Evolutionary conservation across 2,888 invertebrate species (phyloP).

Genomic region (Chrysodeixis includens): DNA sequence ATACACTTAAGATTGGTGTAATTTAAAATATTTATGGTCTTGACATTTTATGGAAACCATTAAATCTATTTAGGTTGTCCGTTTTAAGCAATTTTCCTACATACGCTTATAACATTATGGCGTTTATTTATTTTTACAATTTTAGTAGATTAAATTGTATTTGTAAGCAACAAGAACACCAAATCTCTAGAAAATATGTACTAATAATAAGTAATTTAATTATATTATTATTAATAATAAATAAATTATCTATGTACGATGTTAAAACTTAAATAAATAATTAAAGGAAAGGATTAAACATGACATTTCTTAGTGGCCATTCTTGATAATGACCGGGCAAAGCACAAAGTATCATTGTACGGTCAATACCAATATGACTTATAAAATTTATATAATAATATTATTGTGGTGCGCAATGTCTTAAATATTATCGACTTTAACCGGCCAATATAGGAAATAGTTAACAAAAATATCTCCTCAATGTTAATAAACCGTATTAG

Average conservation of each 20-base stretch:
- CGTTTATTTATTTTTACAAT: slow-evolving; percentile 28
- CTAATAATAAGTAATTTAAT: slow-evolving; percentile 33
- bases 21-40: no score
- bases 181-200: slow-evolving; percentile 59
- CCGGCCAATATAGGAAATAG: slow-evolving; percentile 28
- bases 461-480: slow-evolving; percentile 7
- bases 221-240: not conserved
- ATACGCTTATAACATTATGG: not conserved
- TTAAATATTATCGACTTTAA: slow-evolving; percentile 11
- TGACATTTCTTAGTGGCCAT: slow-evolving; percentile 21
- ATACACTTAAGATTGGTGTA: no score
- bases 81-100: no score
- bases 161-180: slow-evolving; percentile 66
- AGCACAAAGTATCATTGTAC: slow-evolving; percentile 21
- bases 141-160: slow-evolving; percentile 41
- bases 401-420: slow-evolving; percentile 23
- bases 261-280: slow-evolving; percentile 24
- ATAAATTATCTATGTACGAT: slow-evolving; percentile 18
- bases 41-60: no score
- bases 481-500: not conserved
- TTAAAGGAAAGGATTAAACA: slow-evolving; percentile 33
- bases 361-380: slow-evolving; percentile 17
- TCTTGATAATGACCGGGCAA: slow-evolving; percentile 32
- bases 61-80: no score
- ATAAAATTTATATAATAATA: slow-evolving; percentile 24